Evolutionary conservation across 2,888 invertebrate genomes (phyloP), one percentile per base, ranked within the genome.

Genomic region (Laspeyria flexula): DNA sequence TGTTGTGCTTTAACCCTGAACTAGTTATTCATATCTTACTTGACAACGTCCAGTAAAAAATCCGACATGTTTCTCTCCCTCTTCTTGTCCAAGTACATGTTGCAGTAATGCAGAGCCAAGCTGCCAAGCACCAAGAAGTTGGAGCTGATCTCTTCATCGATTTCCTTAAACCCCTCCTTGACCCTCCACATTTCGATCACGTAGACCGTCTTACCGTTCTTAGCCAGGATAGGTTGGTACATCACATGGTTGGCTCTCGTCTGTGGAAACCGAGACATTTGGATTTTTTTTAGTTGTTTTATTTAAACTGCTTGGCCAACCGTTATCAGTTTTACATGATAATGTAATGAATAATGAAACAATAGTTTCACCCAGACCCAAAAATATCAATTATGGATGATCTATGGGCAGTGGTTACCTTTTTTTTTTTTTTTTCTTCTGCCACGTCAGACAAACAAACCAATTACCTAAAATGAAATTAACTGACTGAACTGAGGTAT

Each of bases 1-100:
- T n/a, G n/a, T n/a, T n/a, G n/a, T n/a, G n/a, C n/a, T n/a, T n/a
- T n/a, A n/a, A n/a, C n/a, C n/a, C n/a, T n/a, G n/a, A n/a, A n/a
- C n/a, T n/a, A n/a, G n/a, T n/a, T n/a, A n/a, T n/a, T n/a, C n/a
- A 6, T 6, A 25, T 7, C 94, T 94, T 89, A 96, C 96, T 96
- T 96, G 39, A 96, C 96, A 27, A 97, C 96, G 42, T 95, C 95
- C 41, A 97, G 85, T 0, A 97, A 92, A 76, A 97, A 97, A 57
- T 96, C 96, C 39, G 96, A 95, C 62, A 96, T 92, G 66, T 94
- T 95, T 52, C 95, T 93, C 77, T 96, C 96, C 71, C 94, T 94
- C 61, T 93, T 94, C 93, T 96, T 95, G 63, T 93, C 94, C 60
- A 94, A 85, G 76, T 95, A 96, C 50, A 96, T 89, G 63, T 95